Evolutionary conservation across 2,113 vertebrate genomes (phyloP).

Genomic region (Cygnus atratus): DNA sequence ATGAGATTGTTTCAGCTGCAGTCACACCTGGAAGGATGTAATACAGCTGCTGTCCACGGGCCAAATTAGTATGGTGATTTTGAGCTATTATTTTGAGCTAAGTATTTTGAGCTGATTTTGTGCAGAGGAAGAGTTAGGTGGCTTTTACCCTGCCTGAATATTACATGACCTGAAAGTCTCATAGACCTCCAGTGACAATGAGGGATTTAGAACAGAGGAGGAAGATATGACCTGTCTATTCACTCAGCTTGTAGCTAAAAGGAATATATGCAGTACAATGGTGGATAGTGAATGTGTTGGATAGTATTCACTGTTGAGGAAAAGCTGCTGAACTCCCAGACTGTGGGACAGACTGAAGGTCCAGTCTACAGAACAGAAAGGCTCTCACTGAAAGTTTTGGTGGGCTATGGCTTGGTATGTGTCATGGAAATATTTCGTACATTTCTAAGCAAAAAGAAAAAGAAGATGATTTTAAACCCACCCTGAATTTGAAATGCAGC

Average conservation of each 20-base stretch:
- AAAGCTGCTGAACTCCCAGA: not conserved
- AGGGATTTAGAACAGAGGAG: not conserved
- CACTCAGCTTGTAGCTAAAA: not conserved
- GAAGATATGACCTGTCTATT: not conserved
- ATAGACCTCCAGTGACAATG: not conserved
- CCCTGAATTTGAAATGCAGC: not conserved
- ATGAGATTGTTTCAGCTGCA: not conserved
- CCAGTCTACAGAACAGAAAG: not conserved
- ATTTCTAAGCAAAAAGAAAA: not conserved
- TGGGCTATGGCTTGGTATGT: not conserved
- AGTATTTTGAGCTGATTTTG: not conserved
- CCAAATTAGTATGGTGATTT: not conserved
- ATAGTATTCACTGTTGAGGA: not conserved
- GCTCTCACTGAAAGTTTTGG: not conserved
- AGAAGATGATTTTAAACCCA: not conserved
- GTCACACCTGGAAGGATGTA: not conserved
- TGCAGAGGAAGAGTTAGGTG: not conserved
- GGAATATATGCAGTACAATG: not conserved
- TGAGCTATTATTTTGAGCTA: not conserved
- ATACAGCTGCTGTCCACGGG: not conserved
- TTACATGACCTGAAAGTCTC: rapidly evolving
- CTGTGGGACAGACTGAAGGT: not conserved
- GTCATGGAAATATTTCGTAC: not conserved
- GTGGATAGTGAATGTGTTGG: not conserved
- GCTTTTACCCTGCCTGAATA: not conserved